Conservation (phyloP, 2,113 vertebrate species). For the Jaculus jaculus region DNA sequence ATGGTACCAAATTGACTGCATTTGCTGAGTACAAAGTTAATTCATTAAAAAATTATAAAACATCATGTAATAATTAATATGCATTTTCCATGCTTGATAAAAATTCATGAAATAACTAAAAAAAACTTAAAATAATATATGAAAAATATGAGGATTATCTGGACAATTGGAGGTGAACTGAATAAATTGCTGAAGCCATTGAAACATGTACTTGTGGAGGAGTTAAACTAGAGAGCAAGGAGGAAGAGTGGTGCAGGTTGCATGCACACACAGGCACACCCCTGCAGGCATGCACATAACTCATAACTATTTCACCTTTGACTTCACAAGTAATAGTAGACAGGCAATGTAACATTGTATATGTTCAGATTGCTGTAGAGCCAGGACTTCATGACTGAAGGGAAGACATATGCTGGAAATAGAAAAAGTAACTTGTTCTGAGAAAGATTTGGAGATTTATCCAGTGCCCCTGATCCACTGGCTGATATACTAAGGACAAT, state of each 20-base stretch:
- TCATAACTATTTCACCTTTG: neutral
- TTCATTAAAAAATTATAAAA: no score
- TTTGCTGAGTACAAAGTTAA: no score
- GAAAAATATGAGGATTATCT: neutral
- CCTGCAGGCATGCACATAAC: neutral
- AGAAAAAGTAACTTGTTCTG: conserved; percentile 19
- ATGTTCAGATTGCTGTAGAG: neutral
- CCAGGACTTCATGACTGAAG: neutral
- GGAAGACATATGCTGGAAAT: neutral
- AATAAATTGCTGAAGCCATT: neutral
- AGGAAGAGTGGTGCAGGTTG: neutral
- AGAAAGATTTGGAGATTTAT: conserved; percentile 15
- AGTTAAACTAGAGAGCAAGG: neutral
- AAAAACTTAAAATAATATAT: neutral
- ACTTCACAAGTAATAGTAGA: conserved; percentile 9
- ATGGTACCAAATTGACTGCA: no score
- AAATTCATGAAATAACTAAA: no score
- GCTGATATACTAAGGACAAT: neutral
- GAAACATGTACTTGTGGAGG: neutral
- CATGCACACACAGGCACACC: neutral
- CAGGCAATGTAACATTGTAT: neutral
- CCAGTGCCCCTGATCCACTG: neutral
- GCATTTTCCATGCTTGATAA: no score
- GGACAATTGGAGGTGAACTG: neutral
- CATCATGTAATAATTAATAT: no score